Evolutionary conservation across 1,140 invertebrate genomes (phyloP), one percentile per base, ranked within the genome.

Genomic region (Delia radicum): DNA sequence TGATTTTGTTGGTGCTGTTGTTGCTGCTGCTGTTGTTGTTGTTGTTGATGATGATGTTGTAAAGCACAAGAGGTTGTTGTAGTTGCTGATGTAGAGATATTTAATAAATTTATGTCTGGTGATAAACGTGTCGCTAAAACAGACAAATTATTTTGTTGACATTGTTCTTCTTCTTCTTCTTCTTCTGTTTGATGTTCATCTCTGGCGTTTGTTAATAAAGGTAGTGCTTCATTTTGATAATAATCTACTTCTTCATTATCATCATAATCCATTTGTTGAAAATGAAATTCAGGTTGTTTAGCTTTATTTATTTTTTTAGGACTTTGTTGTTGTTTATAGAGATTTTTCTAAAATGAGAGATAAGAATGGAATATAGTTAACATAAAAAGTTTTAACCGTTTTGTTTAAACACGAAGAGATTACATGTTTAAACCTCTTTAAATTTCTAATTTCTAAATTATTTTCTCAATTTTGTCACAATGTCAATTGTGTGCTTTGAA

Each of bases 41-140:
- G 7, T n/a, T 24, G 71, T 29, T 7, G 78, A 1, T 80, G 78
- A 33, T 79, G 77, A 71, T 82, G 79, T 3, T 83, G 76, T 21
- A 55, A 21, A 21, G 48, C 48, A 55, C 48, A 55, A 8, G 48
- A 21, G 0, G 75, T 18, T 26, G 76, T 46, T 63, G 67, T 13
- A 7, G 74, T 48, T 42, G n/a, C 67, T 21, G 42, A 24, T 28
- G 62, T 13, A 33, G 65, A 69, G 24, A 69, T 69, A 69, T 69
- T 69, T 21, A 69, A 33, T 31, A 29, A 18, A 69, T 69, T 69
- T 69, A 69, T 69, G 37, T 69, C 65, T 21, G 65, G 29, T 69
- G 65, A 69, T n/a, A 69, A 33, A 33, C 65, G 65, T 31, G 65
- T 15, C 18, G 65, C 33, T 69, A 69, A 24, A 69, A 69, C 21